Evolutionary conservation across 2,113 vertebrate genomes (phyloP), one percentile per base, ranked within the genome.

Genomic region (Tricholaema leucomelas): DNA sequence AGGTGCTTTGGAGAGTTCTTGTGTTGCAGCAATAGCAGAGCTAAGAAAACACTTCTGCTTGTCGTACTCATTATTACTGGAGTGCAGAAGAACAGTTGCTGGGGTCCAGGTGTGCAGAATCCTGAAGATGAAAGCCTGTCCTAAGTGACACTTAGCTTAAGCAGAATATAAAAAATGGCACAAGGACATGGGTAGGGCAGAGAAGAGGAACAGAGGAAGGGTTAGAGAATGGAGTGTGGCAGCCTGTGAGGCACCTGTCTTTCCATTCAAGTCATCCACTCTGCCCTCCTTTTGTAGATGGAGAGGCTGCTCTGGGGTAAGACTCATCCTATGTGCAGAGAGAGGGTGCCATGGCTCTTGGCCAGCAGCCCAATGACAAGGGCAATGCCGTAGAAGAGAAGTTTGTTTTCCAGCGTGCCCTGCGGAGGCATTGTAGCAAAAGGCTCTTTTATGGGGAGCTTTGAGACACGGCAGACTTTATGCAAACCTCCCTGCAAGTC

Each of bases 151-250:
- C 4, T 1, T 18, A 33, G 36, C 28, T 90, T 7, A 71, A 18
- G 23, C 5, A 60, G 38, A n/a, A 72, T 65, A 25, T 1, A 4
- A 11, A 64, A 44, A 30, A 10, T 33, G 28, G 19, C 7, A 9
- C 23, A 18, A n/a, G 24, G 27, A 44, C 55, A 44, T 0, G 0
- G 19, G n/a, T 18, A 8, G 15, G 8, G 10, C 23, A 48, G 31
- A 52, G 48, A 36, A 50, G 40, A 72, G 54, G 25, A 78, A 21
- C 4, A 28, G 59, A 42, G 16, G 12, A 6, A 27, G 7, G 5
- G 12, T 0, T 6, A 15, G 5, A 33, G 12, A 13, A 3, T 0
- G 2, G 17, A 2, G 6, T 12, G 9, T 28, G 2, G 0, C 25
- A 11, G 28, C 6, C 12, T 28, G 7, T 16, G 27, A 52, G 44